phyloP scores from a whole-genome alignment of 2,113 vertebrate genomes.

The Sardina pilchardus region DNA sequence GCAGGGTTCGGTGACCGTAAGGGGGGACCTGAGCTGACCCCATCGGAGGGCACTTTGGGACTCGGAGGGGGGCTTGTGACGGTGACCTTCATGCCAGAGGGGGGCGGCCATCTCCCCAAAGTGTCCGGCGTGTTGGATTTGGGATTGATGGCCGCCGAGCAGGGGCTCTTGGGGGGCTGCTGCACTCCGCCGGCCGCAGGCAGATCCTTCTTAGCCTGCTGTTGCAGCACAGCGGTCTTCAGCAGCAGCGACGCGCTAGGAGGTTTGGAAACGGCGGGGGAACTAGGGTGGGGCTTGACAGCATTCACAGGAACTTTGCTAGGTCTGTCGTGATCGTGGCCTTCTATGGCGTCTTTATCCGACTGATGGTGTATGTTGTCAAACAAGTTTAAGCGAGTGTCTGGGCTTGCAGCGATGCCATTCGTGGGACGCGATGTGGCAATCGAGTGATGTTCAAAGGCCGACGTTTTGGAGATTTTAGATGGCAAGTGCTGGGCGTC shows the following conservation, averaged over 20 bases:
- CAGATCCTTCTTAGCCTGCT: slow-evolving; percentile 78
- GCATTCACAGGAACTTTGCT: slow-evolving; percentile 83
- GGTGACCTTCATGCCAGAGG: neutral
- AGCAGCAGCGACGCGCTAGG: slow-evolving; percentile 77
- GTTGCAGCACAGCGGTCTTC: slow-evolving; percentile 80
- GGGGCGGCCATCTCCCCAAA: neutral
- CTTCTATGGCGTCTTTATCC: slow-evolving; percentile 73
- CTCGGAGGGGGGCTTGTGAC: neutral
- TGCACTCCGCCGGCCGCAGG: slow-evolving; percentile 59
- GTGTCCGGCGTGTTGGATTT: slow-evolving; percentile 49
- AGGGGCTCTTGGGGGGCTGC: slow-evolving; percentile 73
- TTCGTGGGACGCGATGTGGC: slow-evolving; percentile 76
- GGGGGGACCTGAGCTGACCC: neutral
- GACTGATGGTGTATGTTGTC: slow-evolving; percentile 62
- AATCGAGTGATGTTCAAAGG: slow-evolving; percentile 71
- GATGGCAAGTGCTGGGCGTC: slow-evolving; percentile 73
- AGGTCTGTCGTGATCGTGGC: slow-evolving; percentile 74
- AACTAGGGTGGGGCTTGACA: slow-evolving; percentile 85
- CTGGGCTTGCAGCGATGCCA: slow-evolving; percentile 76
- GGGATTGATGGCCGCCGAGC: slow-evolving; percentile 75
- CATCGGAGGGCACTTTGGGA: neutral
- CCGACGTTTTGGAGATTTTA: slow-evolving; percentile 76
- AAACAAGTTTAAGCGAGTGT: slow-evolving; percentile 72
- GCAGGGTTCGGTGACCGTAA: neutral
- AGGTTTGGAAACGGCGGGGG: slow-evolving; percentile 76